A percentile compares a stretch with the other conserved stretches of the same genome.
phyloP scores from a whole-genome alignment of 1,140 invertebrate species.

The Diorhabda elongata region DNA sequence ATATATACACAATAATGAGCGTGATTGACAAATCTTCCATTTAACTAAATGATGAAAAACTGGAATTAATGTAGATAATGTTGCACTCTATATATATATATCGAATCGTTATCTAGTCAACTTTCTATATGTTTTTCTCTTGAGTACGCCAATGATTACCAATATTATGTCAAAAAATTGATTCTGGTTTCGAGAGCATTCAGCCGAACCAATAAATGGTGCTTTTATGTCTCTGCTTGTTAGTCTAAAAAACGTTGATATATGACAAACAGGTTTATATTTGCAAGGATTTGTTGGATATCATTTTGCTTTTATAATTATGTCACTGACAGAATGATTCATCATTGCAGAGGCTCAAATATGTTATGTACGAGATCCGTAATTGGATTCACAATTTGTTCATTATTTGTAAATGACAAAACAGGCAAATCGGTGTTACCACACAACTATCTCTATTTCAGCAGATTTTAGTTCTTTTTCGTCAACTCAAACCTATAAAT shows the following conservation, averaged over 20 bases:
- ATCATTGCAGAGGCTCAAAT: conserved; percentile 14
- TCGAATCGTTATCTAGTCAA: too few relatives aligned
- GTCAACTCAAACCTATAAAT: too few relatives aligned
- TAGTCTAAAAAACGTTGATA: conserved; percentile 32
- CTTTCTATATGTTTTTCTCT: too few relatives aligned
- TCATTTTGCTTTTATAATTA: conserved; percentile 12
- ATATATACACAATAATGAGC: too few relatives aligned
- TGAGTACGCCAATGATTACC: not conserved
- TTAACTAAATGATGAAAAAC: too few relatives aligned
- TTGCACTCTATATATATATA: too few relatives aligned
- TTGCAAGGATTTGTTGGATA: conserved; percentile 19
- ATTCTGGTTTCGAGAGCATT: conserved; percentile 7
- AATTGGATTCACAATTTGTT: not conserved
- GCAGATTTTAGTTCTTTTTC: too few relatives aligned
- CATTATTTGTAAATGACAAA: not conserved
- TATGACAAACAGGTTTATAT: conserved; percentile 33
- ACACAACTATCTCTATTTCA: too few relatives aligned
- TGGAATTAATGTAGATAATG: too few relatives aligned
- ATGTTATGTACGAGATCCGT: not conserved
- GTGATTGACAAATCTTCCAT: too few relatives aligned
- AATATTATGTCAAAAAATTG: conserved; percentile 1
- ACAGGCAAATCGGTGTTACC: too few relatives aligned
- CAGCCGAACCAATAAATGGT: conserved; percentile 26
- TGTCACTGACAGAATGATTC: conserved; percentile 15
- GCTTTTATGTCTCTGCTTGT: conserved; percentile 29